A percentile compares a stretch with the other conserved stretches of the same genome.
phyloP scores from a whole-genome alignment of 2,888 invertebrate genomes.

The Operophtera brumata region DNA sequence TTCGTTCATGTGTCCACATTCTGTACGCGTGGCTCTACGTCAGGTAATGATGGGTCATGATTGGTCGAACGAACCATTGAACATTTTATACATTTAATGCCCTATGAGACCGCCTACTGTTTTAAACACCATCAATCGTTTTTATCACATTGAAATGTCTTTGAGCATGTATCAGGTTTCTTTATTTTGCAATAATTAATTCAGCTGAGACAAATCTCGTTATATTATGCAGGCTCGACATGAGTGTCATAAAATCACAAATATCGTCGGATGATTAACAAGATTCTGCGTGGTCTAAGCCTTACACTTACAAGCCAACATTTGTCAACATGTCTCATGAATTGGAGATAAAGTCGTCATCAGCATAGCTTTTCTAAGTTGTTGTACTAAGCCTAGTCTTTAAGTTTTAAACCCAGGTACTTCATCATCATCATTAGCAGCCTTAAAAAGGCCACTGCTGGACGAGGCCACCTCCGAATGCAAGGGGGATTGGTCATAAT shows the following conservation, averaged over 20 bases:
- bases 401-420: too few relatives aligned
- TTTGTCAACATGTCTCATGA: too few relatives aligned
- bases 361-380: too few relatives aligned
- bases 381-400: too few relatives aligned
- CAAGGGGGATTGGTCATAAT: too few relatives aligned
- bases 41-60: background rate
- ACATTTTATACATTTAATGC: background rate
- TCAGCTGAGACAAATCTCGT: slow-evolving; percentile 22
- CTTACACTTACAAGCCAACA: background rate
- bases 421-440: too few relatives aligned
- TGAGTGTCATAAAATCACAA: slow-evolving; percentile 57
- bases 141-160: slow-evolving; percentile 6
- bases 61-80: background rate
- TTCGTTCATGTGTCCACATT: background rate
- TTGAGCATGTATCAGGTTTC: slow-evolving; percentile 24
- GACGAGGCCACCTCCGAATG: too few relatives aligned
- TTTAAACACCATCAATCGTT: slow-evolving; percentile 17
- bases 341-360: too few relatives aligned
- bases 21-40: slow-evolving; percentile 4
- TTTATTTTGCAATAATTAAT: slow-evolving; percentile 31
- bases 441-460: too few relatives aligned
- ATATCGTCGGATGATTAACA: slow-evolving; percentile 55
- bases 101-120: slow-evolving; percentile 20
- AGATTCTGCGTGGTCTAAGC: slow-evolving; percentile 33
- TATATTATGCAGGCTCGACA: slow-evolving; percentile 42